Base-by-base conservation (phyloP, 2,888 invertebrate species). In the Spatulosminthurus flaviceps region DNA sequence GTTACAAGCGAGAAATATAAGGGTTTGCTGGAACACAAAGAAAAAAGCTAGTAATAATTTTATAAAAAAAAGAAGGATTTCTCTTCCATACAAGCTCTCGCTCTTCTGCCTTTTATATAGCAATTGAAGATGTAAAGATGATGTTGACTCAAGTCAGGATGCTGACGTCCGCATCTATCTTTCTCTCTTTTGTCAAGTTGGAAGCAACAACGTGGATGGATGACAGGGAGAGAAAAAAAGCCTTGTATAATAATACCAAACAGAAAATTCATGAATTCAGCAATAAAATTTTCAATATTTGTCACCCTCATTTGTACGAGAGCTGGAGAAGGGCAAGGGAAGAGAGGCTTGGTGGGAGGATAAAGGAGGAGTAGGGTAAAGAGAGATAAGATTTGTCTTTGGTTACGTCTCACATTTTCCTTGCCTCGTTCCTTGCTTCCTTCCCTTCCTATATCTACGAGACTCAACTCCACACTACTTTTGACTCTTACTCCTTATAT, bases 201-300 rank as follows among this genome's bases (percentile, higher is more conserved):
- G 69, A 72, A 79, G 67, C 71, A 74, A 78, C 64, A 64, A 26
- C 22, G 64, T 64, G 26, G 51, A 64, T 64, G 72, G 81, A 83
- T 83, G 84, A 82, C 83, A 84, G 82, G 83, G 79, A 81, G n/a
- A n/a, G 82, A 78, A 71, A 72, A 74, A 64, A 64, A 64, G 11
- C 22, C 64, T 9, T 64, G 64, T 64, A 26, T 64, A 26, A 26
- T 24, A 26, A 24, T 11, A 24, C 28, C 26, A 78, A 78, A 78
- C 66, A 79, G 75, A 81, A 83, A 84, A 83, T 82, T 82, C 81
- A 81, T 81, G 82, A 81, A 85, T 85, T 84, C 83, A 85, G 84
- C 83, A 84, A 83, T 83, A 84, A 85, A 85, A 82, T 82, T 83
- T 82, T 84, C 83, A 83, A 84, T 84, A 84, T 85, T 85, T 85